Percentiles rank a stretch among this genome's conserved stretches.
Evolutionary conservation across 2,113 vertebrate genomes (phyloP).

Genomic region (Leuciscus idus): DNA sequence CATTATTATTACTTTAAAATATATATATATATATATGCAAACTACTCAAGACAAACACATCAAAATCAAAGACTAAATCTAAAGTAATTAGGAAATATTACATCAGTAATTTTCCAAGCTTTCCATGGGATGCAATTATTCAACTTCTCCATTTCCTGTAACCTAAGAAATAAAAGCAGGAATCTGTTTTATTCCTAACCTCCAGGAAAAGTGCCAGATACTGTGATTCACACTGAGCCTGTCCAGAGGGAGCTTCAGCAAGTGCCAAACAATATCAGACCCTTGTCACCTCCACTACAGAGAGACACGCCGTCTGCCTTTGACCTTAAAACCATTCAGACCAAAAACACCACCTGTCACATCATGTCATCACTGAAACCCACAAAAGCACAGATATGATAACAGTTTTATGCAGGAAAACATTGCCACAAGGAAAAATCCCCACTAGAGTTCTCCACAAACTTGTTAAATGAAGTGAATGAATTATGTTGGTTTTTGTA

Average conservation of each 20-base stretch:
- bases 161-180: neutral
- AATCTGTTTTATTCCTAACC: constrained; percentile 12
- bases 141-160: constrained; percentile 46
- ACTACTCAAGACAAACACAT: neutral
- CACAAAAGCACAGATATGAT: neutral
- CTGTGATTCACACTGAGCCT: constrained; percentile 32
- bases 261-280: constrained; percentile 15
- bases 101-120: neutral
- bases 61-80: neutral
- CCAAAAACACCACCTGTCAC: neutral
- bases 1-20: no score
- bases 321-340: constrained; percentile 17
- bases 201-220: constrained; percentile 14
- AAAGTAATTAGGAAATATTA: neutral
- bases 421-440: neutral
- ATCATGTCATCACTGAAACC: neutral
- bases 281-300: constrained; percentile 1
- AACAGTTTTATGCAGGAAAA: neutral
- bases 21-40: neutral
- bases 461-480: neutral
- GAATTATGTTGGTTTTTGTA: neutral
- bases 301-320: neutral
- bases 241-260: neutral
- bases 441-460: neutral
- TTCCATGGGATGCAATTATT: constrained; percentile 17